Base-by-base conservation (phyloP, 2,113 vertebrate species). In the Leucopsar rothschildi region DNA sequence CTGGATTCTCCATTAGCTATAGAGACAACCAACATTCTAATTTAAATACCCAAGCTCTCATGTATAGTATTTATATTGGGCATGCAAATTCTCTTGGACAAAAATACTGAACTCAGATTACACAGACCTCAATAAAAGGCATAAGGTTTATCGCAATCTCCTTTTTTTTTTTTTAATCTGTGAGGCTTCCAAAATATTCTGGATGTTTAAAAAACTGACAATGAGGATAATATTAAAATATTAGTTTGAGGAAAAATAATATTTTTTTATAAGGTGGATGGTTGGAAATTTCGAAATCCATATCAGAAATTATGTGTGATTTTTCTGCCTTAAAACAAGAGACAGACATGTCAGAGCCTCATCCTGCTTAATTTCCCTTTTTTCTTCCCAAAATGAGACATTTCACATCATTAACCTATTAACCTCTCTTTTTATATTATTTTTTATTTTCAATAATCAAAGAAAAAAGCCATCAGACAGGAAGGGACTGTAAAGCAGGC, bases 371-470 rank as follows among this genome's bases (percentile, higher is more conserved):
- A 18, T 28, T 21, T 88, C 71, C 28, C 35, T 79, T 85, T 89
- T 92, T 83, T 37, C 60, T 45, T 47, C 22, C 33, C 28, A 39
- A 77, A 88, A 81, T 9, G 8, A 61, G 82, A 37, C 27, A 45
- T 66, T 81, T 69, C 44, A 52, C 9, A 31, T 59, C 77, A 66
- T 47, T 79, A 69, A 71, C 25, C 9, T 56, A 17, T 53, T 7
- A 17, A 52, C 9, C 39, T 60, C 19, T 29, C 44, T 22, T 40
- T 6, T 21, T 61, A 28, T 35, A 50, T 15, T 78, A 35, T 33
- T 37, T 66, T 82, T 82, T 33, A 47, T 88, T 81, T 86, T 81
- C 52, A 88, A 21, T 45, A 92, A 56, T 49, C 35, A 82, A 75
- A 88, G 65, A 19, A 64, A 61, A 61, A 95, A 70, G 24, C 10